phyloP scores from a whole-genome alignment of 2,797 vertebrate species.

The Poeciliopsis gracilis region DNA sequence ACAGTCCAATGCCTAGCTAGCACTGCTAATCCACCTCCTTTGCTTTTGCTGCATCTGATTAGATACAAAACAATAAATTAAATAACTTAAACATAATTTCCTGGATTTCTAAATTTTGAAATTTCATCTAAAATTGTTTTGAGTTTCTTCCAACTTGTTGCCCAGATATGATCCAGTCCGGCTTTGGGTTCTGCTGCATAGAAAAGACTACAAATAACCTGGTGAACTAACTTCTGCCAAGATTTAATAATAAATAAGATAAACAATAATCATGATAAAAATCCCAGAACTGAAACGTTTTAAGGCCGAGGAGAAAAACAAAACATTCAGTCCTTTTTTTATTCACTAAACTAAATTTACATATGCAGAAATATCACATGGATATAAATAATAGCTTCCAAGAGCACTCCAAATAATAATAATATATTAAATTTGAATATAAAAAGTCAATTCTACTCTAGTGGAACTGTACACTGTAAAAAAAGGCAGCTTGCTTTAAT shows the following conservation, averaged over 20 bases:
- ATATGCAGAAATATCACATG: slow-evolving; percentile 78
- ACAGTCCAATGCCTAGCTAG: not conserved
- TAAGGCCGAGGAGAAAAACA: slow-evolving; percentile 33
- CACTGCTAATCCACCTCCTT: not conserved
- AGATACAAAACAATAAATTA: not conserved
- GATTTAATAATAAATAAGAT: not conserved
- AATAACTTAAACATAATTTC: not conserved
- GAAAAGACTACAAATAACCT: not conserved
- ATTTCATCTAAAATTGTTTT: not conserved
- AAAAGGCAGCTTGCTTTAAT: slow-evolving; percentile 71
- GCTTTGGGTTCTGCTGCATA: not conserved
- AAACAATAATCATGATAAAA: slow-evolving; percentile 15
- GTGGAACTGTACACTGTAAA: slow-evolving; percentile 85
- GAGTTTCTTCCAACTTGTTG: not conserved
- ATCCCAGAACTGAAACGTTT: slow-evolving; percentile 35
- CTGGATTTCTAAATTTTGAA: not conserved
- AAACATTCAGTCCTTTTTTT: slow-evolving; percentile 54
- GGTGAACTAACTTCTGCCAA: slow-evolving; percentile 8
- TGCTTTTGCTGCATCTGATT: not conserved
- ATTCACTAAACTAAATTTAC: slow-evolving; percentile 75
- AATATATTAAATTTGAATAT: slow-evolving; percentile 95
- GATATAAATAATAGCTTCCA: slow-evolving; percentile 87
- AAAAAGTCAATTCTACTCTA: slow-evolving; percentile 83
- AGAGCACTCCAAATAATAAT: slow-evolving; percentile 80
- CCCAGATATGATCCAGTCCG: not conserved